These are phyloP conservation scores for Nannobrachium achirus DNA, from an alignment of 2,113 vertebrate genomes.

Conservation along the genomic window DNA sequence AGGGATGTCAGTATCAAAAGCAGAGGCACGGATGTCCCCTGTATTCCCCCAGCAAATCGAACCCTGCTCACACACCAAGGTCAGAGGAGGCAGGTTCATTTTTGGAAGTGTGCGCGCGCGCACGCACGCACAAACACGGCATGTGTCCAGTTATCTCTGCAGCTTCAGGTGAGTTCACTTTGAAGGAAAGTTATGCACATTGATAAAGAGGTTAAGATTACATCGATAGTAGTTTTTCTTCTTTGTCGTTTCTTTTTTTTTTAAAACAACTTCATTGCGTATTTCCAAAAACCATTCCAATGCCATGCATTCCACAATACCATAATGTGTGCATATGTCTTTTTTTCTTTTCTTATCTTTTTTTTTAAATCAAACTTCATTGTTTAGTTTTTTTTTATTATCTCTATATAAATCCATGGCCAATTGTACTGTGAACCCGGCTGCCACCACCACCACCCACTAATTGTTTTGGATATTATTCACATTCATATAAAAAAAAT, in stretches of 20 bases:
- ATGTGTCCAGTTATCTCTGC: constrained; percentile 31
- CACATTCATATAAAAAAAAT: constrained; percentile 29
- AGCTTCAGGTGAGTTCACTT: constrained; percentile 19
- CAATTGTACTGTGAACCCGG: constrained; percentile 16
- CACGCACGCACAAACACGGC: not conserved
- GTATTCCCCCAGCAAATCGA: too few species aligned
- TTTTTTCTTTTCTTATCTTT: constrained; percentile 37
- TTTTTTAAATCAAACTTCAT: constrained; percentile 11
- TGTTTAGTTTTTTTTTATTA: not conserved
- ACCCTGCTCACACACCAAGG: too few species aligned
- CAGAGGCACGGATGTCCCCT: too few species aligned
- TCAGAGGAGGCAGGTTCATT: too few species aligned
- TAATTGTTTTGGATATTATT: constrained; percentile 17
- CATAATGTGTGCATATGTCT: constrained; percentile 51
- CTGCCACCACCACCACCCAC: constrained; percentile 21
- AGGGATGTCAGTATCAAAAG: too few species aligned
- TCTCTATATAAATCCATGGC: constrained; percentile 20
- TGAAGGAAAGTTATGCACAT: constrained; percentile 33
- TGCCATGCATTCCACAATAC: constrained; percentile 74
- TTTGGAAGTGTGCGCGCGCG: not conserved
- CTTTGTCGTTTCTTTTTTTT: constrained; percentile 38
- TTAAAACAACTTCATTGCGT: constrained; percentile 62
- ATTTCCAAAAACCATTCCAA: constrained; percentile 69
- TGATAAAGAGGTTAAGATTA: constrained; percentile 54
- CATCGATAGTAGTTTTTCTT: constrained; percentile 40